Evolutionary conservation across 1,140 invertebrate species (phyloP).

Genomic region (Diplogasteroides magnus): DNA sequence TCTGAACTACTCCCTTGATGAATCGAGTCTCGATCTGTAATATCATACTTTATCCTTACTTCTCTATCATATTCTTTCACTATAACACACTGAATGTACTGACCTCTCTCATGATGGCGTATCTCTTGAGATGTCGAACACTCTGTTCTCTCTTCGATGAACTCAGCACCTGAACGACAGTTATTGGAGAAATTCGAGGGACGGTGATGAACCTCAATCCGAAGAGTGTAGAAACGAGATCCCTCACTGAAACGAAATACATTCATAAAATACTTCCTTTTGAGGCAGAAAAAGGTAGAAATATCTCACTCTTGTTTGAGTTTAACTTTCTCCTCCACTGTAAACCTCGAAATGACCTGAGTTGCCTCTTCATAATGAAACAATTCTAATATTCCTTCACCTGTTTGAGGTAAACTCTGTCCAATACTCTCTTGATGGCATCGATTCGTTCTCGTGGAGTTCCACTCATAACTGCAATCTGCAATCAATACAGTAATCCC

Average conservation of each 20-base stretch:
- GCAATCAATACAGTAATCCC: conserved; percentile 16
- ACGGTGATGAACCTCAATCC: too few relatives aligned
- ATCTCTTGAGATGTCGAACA: conserved; percentile 38
- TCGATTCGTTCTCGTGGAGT: conserved; percentile 65
- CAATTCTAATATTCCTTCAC: too few relatives aligned
- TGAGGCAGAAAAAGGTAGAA: background rate
- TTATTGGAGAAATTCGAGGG: too few relatives aligned
- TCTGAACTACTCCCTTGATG: conserved; percentile 48
- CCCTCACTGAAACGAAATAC: conserved; percentile 35
- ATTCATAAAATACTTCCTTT: too few relatives aligned
- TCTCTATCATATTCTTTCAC: too few relatives aligned
- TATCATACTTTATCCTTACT: conserved; percentile 61
- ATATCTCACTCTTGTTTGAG: conserved; percentile 18
- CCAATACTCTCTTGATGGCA: conserved; percentile 55
- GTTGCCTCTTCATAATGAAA: too few relatives aligned
- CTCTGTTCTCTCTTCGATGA: conserved; percentile 34
- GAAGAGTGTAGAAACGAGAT: conserved; percentile 36
- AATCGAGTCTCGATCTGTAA: conserved; percentile 59
- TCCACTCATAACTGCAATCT: conserved; percentile 34
- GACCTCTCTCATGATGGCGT: conserved; percentile 30
- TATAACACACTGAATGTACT: too few relatives aligned
- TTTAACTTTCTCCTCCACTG: conserved; percentile 40
- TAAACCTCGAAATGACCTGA: conserved; percentile 42
- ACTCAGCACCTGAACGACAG: conserved; percentile 34
- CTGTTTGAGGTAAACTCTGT: conserved; percentile 44